Percentiles rank a stretch among this genome's conserved stretches.
Conservation (phyloP, 2,797 vertebrate species). For the Triplophysa yarkandensis region DNA sequence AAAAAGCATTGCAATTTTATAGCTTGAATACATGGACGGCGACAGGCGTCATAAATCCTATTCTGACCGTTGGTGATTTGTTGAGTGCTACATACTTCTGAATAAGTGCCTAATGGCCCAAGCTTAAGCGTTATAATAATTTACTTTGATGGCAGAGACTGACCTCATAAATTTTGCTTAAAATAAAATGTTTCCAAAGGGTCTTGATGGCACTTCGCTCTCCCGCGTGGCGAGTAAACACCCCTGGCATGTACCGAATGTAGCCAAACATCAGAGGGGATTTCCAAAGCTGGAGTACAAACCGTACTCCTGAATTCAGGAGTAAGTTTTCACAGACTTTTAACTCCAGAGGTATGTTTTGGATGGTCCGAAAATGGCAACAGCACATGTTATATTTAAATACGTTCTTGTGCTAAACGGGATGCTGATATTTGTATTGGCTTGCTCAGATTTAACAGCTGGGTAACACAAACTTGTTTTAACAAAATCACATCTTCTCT, state of each 20-base stretch:
- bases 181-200: constrained; percentile 76
- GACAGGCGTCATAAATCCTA: constrained; percentile 56
- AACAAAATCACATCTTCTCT: background rate
- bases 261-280: constrained; percentile 59
- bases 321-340: background rate
- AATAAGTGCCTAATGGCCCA: constrained; percentile 75
- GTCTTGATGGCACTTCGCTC: constrained; percentile 67
- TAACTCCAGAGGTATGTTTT: constrained; percentile 1
- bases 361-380: background rate
- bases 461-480: no score
- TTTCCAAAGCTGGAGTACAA: constrained; percentile 64
- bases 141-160: constrained; percentile 70
- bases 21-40: constrained; percentile 62
- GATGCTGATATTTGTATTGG: background rate
- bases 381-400: constrained; percentile 5
- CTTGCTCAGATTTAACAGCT: no score
- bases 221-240: constrained; percentile 64
- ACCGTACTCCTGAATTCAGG: background rate
- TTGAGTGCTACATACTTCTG: constrained; percentile 77
- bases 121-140: constrained; percentile 77
- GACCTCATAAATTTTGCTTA: constrained; percentile 77
- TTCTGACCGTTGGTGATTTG: constrained; percentile 70
- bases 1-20: constrained; percentile 26
- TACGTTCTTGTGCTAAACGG: background rate
- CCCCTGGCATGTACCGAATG: constrained; percentile 69